Evolutionary conservation across 2,888 invertebrate genomes (phyloP).

Genomic region (Microplitis deprimator): DNA sequence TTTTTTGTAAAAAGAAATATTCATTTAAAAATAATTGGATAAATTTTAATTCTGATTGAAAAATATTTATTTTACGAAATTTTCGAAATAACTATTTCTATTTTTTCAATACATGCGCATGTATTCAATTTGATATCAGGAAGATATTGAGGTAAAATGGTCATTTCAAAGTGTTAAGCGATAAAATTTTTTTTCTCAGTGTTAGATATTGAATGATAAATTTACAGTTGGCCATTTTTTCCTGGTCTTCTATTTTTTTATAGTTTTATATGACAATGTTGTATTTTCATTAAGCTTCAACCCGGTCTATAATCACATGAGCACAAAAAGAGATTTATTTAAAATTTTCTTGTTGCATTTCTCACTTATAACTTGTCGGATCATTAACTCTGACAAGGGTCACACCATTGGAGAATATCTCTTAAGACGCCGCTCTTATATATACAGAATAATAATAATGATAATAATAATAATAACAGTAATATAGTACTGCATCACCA

Average conservation of each 20-base stretch:
- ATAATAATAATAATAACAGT: background rate
- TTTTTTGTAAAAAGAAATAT: background rate
- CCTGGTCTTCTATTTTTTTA: background rate
- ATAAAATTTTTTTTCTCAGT: too few species aligned
- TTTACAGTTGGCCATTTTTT: background rate
- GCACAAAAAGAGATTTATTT: background rate
- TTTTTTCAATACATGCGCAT: too few species aligned
- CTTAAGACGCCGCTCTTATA: background rate
- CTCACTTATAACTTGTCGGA: conserved; percentile 17
- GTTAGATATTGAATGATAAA: too few species aligned
- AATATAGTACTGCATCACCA: conserved; percentile 35
- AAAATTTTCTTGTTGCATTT: background rate
- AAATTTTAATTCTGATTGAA: too few species aligned
- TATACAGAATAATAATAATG: background rate
- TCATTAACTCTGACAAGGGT: conserved; percentile 39
- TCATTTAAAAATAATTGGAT: too few species aligned
- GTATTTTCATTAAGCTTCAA: background rate
- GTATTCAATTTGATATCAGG: too few species aligned
- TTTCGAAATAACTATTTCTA: too few species aligned
- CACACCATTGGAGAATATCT: conserved; percentile 12
- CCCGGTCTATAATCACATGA: background rate
- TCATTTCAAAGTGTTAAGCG: too few species aligned
- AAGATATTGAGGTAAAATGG: too few species aligned
- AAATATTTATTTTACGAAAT: too few species aligned
- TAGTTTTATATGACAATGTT: background rate